Base-by-base conservation (phyloP, 2,113 vertebrate genomes). In the Phyllostomus discolor region DNA sequence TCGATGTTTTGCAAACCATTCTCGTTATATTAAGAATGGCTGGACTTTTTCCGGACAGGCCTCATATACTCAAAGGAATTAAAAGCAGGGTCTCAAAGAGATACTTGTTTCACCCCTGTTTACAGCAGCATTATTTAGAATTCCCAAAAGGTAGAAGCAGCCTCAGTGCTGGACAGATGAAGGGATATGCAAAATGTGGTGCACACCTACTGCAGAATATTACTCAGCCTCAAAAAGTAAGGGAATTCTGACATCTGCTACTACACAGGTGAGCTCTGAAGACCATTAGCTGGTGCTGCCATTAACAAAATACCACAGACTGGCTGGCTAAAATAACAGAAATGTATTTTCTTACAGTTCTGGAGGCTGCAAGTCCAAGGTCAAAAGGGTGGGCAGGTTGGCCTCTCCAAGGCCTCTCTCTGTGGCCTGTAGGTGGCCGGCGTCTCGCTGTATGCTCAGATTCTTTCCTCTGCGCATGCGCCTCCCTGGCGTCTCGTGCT, bases 391-490 rank as follows among this genome's bases (percentile, higher is more conserved):
- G 33, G 67, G 26, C 66, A 62, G 50, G 48, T 20, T 19, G 17
- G 57, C 41, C 19, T 24, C 50, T 35, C n/a, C 26, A 33, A 17
- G 35, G 26, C 46, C 35, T 62, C 41, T 54, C 8, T 81, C 31
- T 57, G 5, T 4, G 15, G 62, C 48, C 11, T 52, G 57, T 4
- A 52, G n/a, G 22, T 0, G 11, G 24, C 38, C 28, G 2, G 5
- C 1, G 3, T 2, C 78, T 10, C 22, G 22, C 33, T 24, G 1
- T 67, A 24, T 35, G 20, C 35, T 64, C 26, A 22, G 1, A 4
- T 22, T 46, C 6, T 7, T 4, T 19, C 11, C 24, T 78, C 11
- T 52, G 22, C 70, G 50, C 24, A 11, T 46, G 38, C 22, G 10
- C 19, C 11, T 80, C 38, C 76, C 17, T 64, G 11, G 15, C 22